A percentile compares a stretch with the other conserved stretches of the same genome.
These are phyloP conservation scores for Leucoraja ocellata DNA, from an alignment of 2,797 vertebrate species.

Conservation along the genomic window DNA sequence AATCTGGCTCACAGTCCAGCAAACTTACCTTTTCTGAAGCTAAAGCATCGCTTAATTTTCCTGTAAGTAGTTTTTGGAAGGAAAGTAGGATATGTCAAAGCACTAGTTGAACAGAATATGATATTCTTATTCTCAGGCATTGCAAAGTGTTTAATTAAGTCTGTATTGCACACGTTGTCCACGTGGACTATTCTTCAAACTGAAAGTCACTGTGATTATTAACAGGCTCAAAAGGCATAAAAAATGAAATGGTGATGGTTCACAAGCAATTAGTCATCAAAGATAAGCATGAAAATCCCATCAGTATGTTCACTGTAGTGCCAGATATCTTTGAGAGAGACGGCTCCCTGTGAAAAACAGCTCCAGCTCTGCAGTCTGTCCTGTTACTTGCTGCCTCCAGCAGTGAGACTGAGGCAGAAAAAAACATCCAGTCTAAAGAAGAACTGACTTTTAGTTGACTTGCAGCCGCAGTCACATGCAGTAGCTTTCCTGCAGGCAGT, in stretches of 20 bases:
- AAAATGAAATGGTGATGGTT: background rate
- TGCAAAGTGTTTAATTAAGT: conserved; percentile 30
- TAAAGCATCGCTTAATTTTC: conserved; percentile 73
- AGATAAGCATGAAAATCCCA: conserved; percentile 15
- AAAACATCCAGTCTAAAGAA: conserved; percentile 49
- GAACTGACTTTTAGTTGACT: conserved; percentile 54
- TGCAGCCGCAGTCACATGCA: conserved; percentile 46
- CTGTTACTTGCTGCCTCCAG: conserved; percentile 17
- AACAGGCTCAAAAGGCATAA: background rate
- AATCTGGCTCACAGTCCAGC: conserved; percentile 7
- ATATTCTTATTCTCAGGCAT: conserved; percentile 66
- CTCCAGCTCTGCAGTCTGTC: conserved; percentile 23
- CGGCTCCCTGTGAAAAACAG: background rate
- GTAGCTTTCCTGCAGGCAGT: conserved; percentile 49
- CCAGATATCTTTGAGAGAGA: background rate
- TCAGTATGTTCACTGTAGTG: background rate
- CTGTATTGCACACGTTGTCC: conserved; percentile 1
- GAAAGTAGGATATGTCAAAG: conserved; percentile 62
- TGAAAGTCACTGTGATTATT: conserved; percentile 24
- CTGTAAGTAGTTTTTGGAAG: conserved; percentile 68
- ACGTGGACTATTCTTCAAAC: conserved; percentile 23
- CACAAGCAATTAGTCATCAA: background rate
- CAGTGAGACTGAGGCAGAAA: conserved; percentile 46
- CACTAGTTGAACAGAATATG: conserved; percentile 58
- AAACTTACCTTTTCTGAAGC: conserved; percentile 73